These are phyloP conservation scores for Sylvia atricapilla DNA, from an alignment of 2,113 vertebrate genomes.

Conservation along the genomic window DNA sequence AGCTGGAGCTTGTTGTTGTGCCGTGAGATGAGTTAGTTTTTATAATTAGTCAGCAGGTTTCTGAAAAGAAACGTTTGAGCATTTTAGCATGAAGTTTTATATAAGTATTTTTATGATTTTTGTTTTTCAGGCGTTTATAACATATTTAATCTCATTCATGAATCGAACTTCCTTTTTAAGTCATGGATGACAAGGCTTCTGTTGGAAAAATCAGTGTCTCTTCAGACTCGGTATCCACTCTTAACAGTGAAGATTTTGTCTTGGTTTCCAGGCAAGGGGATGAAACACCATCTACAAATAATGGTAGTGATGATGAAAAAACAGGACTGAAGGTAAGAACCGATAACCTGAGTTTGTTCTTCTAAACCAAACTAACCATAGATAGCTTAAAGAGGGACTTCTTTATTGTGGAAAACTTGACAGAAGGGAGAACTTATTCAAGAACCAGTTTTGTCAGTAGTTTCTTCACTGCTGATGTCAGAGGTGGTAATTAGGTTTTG, in stretches of 20 bases:
- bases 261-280: slow-evolving; percentile 98
- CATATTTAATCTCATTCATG: slow-evolving; percentile 92
- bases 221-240: slow-evolving; percentile 98
- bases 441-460: not conserved
- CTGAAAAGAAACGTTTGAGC: slow-evolving; percentile 20
- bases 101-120: slow-evolving; percentile 76
- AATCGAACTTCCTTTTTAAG: slow-evolving; percentile 90
- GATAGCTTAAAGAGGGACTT: slow-evolving; percentile 45
- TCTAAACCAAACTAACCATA: slow-evolving; percentile 26
- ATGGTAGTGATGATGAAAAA: slow-evolving; percentile 99
- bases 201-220: slow-evolving; percentile 99
- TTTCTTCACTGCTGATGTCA: not conserved
- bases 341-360: slow-evolving; percentile 51
- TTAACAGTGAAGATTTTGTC: slow-evolving; percentile 99
- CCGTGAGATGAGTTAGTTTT: not conserved
- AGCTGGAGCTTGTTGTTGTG: not conserved
- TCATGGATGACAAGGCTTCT: slow-evolving; percentile 99
- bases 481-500: slow-evolving; percentile 16
- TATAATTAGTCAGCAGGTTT: not conserved
- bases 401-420: slow-evolving; percentile 43
- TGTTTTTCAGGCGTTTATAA: slow-evolving; percentile 90
- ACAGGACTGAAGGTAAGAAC: slow-evolving; percentile 97
- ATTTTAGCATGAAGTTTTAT: slow-evolving; percentile 62
- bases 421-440: slow-evolving; percentile 9
- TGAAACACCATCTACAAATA: slow-evolving; percentile 96